phyloP scores from a whole-genome alignment of 1,140 invertebrate genomes.

The Gonatopus flavifemur region DNA sequence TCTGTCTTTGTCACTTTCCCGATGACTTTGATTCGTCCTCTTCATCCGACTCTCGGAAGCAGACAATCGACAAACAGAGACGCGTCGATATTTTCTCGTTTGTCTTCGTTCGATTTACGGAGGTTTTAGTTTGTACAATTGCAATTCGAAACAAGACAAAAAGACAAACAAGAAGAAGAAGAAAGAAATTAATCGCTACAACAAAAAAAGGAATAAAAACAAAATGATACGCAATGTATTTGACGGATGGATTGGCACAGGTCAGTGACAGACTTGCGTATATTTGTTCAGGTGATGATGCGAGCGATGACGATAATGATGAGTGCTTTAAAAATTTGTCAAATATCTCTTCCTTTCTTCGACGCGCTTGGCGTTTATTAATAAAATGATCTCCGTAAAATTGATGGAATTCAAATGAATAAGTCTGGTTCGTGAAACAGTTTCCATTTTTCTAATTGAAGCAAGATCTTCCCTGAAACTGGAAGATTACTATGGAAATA shows the following conservation, averaged over 20 bases:
- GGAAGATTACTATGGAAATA: too few relatives aligned
- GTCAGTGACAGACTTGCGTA: conserved; percentile 14
- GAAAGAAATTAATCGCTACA: too few relatives aligned
- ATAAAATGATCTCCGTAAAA: conserved; percentile 7
- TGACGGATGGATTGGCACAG: conserved; percentile 16
- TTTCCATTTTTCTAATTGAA: too few relatives aligned
- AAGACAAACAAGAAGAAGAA: too few relatives aligned
- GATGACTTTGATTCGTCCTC: conserved; percentile 26
- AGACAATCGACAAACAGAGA: conserved; percentile 43
- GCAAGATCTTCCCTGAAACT: too few relatives aligned
- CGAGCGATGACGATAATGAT: conserved; percentile 18
- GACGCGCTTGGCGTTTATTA: conserved; percentile 15
- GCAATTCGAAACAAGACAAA: too few relatives aligned
- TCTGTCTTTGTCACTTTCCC: too few relatives aligned
- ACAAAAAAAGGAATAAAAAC: too few relatives aligned
- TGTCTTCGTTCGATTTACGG: conserved; percentile 15
- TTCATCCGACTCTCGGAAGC: conserved; percentile 10
- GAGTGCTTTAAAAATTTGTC: too few relatives aligned
- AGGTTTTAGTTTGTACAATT: conserved; percentile 44
- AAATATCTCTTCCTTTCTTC: conserved; percentile 6
- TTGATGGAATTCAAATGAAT: neutral
- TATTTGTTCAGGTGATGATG: conserved; percentile 37
- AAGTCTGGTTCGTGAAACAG: neutral
- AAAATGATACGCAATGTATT: too few relatives aligned
- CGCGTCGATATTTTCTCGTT: conserved; percentile 31